Evolutionary conservation across 2,888 invertebrate species (phyloP).

Genomic region (Omphaloscelis lunosa): DNA sequence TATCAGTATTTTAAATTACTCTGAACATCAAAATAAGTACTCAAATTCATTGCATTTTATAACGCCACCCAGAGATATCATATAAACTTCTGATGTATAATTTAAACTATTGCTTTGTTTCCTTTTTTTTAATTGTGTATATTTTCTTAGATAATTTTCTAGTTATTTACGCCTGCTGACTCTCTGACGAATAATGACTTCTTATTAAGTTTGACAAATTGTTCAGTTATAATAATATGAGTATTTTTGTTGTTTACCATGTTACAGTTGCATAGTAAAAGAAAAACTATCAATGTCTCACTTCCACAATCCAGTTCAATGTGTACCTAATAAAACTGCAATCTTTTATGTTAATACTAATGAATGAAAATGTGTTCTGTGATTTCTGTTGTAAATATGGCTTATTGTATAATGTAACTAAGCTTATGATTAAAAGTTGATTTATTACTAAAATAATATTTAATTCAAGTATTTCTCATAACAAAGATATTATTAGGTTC

Average conservation of each 20-base stretch:
- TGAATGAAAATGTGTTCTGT: conserved; percentile 78
- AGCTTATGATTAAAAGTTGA: conserved; percentile 80
- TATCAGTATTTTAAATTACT: conserved; percentile 90
- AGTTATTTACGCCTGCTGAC: conserved; percentile 57
- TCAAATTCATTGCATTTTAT: conserved; percentile 95
- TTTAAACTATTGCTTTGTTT: conserved; percentile 41
- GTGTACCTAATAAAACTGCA: conserved; percentile 53
- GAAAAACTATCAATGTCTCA: conserved; percentile 26
- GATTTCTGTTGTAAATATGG: conserved; percentile 85
- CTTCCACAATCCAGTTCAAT: conserved; percentile 34
- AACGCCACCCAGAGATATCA: conserved; percentile 93
- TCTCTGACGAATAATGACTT: conserved; percentile 41
- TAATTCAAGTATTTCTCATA: conserved; percentile 50
- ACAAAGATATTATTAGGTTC: conserved; percentile 51
- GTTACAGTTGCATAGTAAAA: conserved; percentile 42
- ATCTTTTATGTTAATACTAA: conserved; percentile 60
- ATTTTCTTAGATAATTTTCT: conserved; percentile 51
- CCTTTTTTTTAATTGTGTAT: conserved; percentile 42
- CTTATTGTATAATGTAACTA: conserved; percentile 79
- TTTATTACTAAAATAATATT: conserved; percentile 72
- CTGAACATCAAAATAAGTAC: conserved; percentile 92
- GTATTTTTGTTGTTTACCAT: conserved; percentile 48
- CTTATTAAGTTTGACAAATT: conserved; percentile 52
- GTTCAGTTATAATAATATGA: conserved; percentile 40
- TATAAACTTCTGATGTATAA: conserved; percentile 81